Conservation (phyloP, 2,113 vertebrate genomes). For the Istiophorus platypterus region DNA sequence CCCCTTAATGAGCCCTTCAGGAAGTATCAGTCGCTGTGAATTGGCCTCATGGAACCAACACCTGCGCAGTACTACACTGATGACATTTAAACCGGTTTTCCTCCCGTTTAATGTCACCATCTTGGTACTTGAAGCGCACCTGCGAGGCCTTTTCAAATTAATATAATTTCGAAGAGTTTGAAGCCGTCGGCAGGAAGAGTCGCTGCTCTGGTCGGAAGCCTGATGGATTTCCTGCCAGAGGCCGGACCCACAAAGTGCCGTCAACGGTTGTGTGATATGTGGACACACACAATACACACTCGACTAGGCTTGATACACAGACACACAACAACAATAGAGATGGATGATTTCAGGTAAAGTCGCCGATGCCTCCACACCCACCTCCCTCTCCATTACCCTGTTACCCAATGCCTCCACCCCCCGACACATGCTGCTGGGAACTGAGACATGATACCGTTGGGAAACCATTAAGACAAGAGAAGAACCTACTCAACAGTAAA, state of each 20-base stretch:
- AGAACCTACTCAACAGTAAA: conserved; percentile 11
- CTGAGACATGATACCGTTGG: conserved; percentile 72
- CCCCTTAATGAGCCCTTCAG: conserved; percentile 14
- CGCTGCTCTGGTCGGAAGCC: conserved; percentile 16
- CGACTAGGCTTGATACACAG: background rate
- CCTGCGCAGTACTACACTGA: conserved; percentile 5
- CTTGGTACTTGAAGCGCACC: conserved; percentile 2
- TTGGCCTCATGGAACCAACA: conserved; percentile 13
- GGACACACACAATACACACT: conserved; percentile 9
- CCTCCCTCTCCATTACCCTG: conserved; percentile 52
- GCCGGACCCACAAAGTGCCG: background rate
- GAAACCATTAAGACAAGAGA: conserved; percentile 44
- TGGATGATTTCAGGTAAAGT: conserved; percentile 48
- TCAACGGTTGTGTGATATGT: background rate
- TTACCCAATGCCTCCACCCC: conserved; percentile 53
- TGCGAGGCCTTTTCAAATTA: conserved; percentile 7
- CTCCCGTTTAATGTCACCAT: background rate
- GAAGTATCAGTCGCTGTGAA: conserved; percentile 17
- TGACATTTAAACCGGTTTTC: background rate
- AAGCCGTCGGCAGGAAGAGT: background rate
- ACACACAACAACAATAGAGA: conserved; percentile 19
- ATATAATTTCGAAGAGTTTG: background rate
- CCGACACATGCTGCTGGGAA: conserved; percentile 39
- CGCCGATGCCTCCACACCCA: background rate
- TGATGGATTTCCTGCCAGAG: conserved; percentile 9